Evolutionary conservation across 1,140 invertebrate genomes (phyloP).

Genomic region (Temnothorax curvispinosus): DNA sequence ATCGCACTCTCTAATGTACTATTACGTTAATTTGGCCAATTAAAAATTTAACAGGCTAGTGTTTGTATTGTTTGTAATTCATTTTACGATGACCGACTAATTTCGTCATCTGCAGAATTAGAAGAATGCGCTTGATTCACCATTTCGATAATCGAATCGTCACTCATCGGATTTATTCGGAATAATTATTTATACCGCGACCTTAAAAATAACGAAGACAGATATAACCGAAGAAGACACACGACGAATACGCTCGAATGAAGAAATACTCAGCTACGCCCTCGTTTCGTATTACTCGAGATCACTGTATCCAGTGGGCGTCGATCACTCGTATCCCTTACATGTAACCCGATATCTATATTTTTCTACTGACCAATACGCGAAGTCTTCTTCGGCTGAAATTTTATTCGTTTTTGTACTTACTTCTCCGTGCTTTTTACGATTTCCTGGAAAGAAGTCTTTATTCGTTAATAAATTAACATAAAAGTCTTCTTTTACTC

Average conservation of each 20-base stretch:
- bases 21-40: constrained; percentile 3
- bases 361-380: constrained; percentile 23
- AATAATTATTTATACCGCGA: background rate
- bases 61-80: background rate
- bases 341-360: constrained; percentile 65
- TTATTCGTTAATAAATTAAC: background rate
- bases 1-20: background rate
- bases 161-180: background rate
- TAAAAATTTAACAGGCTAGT: background rate
- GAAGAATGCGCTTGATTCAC: background rate
- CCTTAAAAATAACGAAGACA: background rate
- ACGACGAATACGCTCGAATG: constrained; percentile 34
- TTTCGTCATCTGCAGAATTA: background rate
- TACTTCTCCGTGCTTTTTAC: background rate
- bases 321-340: constrained; percentile 69
- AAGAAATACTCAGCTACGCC: constrained; percentile 66
- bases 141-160: background rate
- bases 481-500: background rate
- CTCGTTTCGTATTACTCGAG: constrained; percentile 69
- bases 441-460: background rate
- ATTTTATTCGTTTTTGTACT: constrained; percentile 29
- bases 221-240: constrained; percentile 23
- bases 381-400: constrained; percentile 13
- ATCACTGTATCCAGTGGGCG: constrained; percentile 63
- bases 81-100: background rate